Percentiles rank a stretch among this genome's conserved stretches.
Evolutionary conservation across 2,113 vertebrate genomes (phyloP).

Genomic region (Antechinus flavipes): DNA sequence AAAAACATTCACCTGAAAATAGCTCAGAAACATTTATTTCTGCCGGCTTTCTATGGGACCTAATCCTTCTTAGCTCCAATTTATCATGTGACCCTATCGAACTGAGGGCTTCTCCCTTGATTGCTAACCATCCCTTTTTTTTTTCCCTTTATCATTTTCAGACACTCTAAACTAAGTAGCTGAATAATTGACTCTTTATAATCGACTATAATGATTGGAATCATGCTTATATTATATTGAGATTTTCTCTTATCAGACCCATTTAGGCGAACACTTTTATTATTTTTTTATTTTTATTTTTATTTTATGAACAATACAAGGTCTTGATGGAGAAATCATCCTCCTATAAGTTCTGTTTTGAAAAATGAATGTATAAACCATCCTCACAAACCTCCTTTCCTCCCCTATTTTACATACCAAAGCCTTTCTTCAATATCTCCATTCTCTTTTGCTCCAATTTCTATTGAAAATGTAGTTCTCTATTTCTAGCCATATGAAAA

Average conservation of each 20-base stretch:
- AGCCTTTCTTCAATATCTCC: not conserved
- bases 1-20: slow-evolving; percentile 55
- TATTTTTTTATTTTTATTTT: too few relatives aligned
- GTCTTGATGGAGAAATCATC: not conserved
- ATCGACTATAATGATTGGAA: slow-evolving; percentile 54
- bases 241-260: slow-evolving; percentile 42
- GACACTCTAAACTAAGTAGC: slow-evolving; percentile 7
- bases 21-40: slow-evolving; percentile 35
- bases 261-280: slow-evolving; percentile 23
- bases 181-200: slow-evolving; percentile 57
- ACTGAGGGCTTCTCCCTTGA: slow-evolving; percentile 3
- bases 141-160: slow-evolving; percentile 47
- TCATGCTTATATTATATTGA: slow-evolving; percentile 28
- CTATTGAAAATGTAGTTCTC: not conserved
- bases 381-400: not conserved
- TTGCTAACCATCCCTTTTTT: slow-evolving; percentile 15
- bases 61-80: slow-evolving; percentile 51
- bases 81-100: slow-evolving; percentile 41
- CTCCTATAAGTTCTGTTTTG: not conserved
- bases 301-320: slow-evolving; percentile 35
- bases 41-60: slow-evolving; percentile 29
- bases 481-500: too few relatives aligned
- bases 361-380: not conserved
- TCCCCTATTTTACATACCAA: not conserved
- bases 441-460: not conserved